Evolutionary conservation across 2,888 invertebrate genomes (phyloP).

Genomic region (Coelopa pilipes): DNA sequence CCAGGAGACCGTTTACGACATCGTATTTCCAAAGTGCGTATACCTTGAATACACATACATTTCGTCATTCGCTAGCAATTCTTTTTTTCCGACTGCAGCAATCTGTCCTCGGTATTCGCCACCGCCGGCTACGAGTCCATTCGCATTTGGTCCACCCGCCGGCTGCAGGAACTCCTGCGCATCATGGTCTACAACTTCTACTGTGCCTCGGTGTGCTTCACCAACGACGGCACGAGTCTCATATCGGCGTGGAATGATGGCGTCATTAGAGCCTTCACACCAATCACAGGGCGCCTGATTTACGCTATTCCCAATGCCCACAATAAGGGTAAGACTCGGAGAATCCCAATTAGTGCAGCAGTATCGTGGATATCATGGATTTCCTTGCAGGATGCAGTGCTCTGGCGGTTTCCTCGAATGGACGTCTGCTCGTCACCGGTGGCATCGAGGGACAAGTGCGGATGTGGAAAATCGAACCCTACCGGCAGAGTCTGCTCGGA

Average conservation of each 20-base stretch:
- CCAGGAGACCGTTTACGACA: constrained; percentile 79
- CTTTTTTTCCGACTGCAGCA: constrained; percentile 67
- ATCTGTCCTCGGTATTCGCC: constrained; percentile 86
- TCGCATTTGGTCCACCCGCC: constrained; percentile 83
- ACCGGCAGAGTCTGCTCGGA: constrained; percentile 75
- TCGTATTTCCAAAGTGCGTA: constrained; percentile 84
- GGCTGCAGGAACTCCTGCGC: constrained; percentile 82
- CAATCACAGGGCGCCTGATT: constrained; percentile 76
- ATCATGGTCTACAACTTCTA: constrained; percentile 88
- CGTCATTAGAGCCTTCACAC: constrained; percentile 82
- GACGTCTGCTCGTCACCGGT: constrained; percentile 82
- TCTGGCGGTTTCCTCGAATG: constrained; percentile 77
- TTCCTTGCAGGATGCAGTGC: constrained; percentile 72
- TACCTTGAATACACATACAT: neutral
- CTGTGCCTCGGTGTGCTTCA: constrained; percentile 82
- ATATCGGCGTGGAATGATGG: constrained; percentile 89
- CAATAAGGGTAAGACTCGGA: constrained; percentile 75
- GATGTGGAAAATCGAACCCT: constrained; percentile 80
- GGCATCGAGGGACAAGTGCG: constrained; percentile 94
- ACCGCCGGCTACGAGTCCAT: constrained; percentile 87
- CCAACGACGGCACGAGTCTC: constrained; percentile 82
- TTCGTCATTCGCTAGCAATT: neutral
- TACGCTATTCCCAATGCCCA: constrained; percentile 90
- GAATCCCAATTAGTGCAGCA: neutral
- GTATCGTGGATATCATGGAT: too few relatives aligned